Evolutionary conservation across 2,888 invertebrate species (phyloP), one percentile per base, ranked within the genome.

Genomic region (Cinara cedri): DNA sequence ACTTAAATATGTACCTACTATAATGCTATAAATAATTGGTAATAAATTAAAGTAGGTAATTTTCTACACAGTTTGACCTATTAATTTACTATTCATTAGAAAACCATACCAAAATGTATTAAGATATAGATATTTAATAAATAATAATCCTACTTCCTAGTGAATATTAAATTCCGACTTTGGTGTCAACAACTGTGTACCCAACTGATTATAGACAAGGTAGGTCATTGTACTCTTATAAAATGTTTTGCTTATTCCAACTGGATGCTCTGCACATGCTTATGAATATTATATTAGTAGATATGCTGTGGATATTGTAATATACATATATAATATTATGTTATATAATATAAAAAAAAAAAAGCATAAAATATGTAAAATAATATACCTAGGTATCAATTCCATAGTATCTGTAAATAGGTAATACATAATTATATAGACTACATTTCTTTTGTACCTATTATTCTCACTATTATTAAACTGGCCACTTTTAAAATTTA

Each of bases 241-340:
- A 62, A 62, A 62, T 49, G 19, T 49, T 49, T 49, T 72, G 21
- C 14, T 63, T 63, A 74, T 74, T 62, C 62, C 42, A 14, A 19
- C 42, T 42, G 51, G 62, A 51, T 74, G 51, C 51, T 74, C 21
- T 16, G 21, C 21, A 62, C 34, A 49, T 74, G 72, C 34, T 74
- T 42, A 63, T 74, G 62, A 49, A 74, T 74, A 74, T 63, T 62
- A 26, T 51, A 74, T 62, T 62, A 72, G 19, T 49, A 34, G 34
- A 34, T 34, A 21, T 6, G 13, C 19, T 19, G 24, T 49, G 6
- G 16, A 49, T 46, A n/a, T 1, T 49, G 19, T n/a, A 71, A 68
- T 51, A 26, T 42, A 74, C 14, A 6, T 72, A 74, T n/a, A 34
- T 34, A n/a, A n/a, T n/a, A n/a, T n/a, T n/a, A 34, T 34, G 34